These are phyloP conservation scores for Ditylenchus weischeri DNA, from an alignment of 2,888 invertebrate species.

Conservation along the genomic window DNA sequence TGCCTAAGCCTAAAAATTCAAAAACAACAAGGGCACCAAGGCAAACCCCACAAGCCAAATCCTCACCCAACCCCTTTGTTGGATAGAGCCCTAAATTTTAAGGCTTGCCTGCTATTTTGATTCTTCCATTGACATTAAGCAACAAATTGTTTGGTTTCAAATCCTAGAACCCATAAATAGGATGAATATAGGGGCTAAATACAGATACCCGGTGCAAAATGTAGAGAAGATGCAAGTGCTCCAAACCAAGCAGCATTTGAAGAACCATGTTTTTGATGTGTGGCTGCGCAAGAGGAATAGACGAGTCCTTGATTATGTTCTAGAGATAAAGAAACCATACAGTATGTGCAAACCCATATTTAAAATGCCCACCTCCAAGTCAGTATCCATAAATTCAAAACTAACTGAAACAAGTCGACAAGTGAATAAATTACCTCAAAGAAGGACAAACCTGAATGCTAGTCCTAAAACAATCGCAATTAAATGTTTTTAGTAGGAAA, in stretches of 20 bases:
- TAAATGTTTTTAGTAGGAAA: too few species aligned
- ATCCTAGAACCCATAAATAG: constrained; percentile 65
- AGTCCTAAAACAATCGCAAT: constrained; percentile 65
- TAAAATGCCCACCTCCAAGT: constrained; percentile 74
- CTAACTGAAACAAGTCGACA: neutral
- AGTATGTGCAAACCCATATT: neutral
- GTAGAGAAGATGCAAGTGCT: constrained; percentile 91
- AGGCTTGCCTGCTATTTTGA: constrained; percentile 67
- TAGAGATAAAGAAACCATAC: constrained; percentile 26
- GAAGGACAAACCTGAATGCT: constrained; percentile 83
- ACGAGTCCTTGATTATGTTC: constrained; percentile 68
- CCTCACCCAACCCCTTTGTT: too few species aligned
- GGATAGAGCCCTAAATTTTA: too few species aligned
- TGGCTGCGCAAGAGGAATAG: constrained; percentile 80
- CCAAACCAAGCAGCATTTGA: constrained; percentile 88
- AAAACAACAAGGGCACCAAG: too few species aligned
- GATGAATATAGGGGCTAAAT: neutral
- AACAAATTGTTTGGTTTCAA: constrained; percentile 97
- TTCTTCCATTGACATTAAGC: constrained; percentile 81
- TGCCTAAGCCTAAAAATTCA: too few species aligned
- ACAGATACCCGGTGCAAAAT: constrained; percentile 77
- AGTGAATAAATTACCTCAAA: neutral
- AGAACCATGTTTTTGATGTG: constrained; percentile 93
- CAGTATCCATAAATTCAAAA: constrained; percentile 98
- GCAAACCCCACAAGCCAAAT: too few species aligned